A percentile compares a stretch with the other conserved stretches of the same genome.
phyloP scores from a whole-genome alignment of 2,888 invertebrate species.

The Drosophila peninsularis region DNA sequence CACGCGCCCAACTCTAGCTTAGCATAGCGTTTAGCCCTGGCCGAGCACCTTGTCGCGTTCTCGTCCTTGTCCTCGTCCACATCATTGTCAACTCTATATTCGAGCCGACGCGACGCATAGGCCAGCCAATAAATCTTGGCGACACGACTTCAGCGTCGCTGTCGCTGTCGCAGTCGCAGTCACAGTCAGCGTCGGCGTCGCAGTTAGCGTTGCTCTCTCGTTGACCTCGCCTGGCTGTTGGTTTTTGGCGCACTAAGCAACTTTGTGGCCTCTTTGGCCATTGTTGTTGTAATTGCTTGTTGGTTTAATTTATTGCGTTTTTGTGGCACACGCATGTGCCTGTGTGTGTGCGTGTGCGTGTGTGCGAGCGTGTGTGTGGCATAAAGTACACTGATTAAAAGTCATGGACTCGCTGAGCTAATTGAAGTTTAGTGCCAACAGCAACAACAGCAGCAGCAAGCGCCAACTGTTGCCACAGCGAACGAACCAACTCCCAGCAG shows the following conservation, averaged over 20 bases:
- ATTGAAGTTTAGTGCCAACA: constrained; percentile 74
- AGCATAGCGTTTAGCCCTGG: constrained; percentile 29
- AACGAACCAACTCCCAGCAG: background rate
- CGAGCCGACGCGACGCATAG: constrained; percentile 47
- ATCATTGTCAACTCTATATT: constrained; percentile 31
- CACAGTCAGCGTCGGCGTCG: background rate
- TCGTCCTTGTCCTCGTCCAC: constrained; percentile 22
- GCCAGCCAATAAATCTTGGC: constrained; percentile 71
- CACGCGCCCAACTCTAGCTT: background rate
- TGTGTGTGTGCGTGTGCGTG: constrained; percentile 16
- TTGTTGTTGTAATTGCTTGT: constrained; percentile 68
- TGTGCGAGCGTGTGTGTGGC: constrained; percentile 40
- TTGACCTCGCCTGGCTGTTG: constrained; percentile 17
- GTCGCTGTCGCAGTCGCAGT: background rate
- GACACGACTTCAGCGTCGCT: constrained; percentile 55
- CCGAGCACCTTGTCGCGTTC: constrained; percentile 38
- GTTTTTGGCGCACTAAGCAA: constrained; percentile 47
- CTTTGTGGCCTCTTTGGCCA: constrained; percentile 35
- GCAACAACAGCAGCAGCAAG: constrained; percentile 22
- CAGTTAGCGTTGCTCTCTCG: constrained; percentile 3
- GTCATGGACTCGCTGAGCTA: constrained; percentile 73
- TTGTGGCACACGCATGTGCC: constrained; percentile 28
- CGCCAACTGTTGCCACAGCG: constrained; percentile 50
- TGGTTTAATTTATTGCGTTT: constrained; percentile 69
- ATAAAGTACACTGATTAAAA: constrained; percentile 76